A percentile compares a stretch with the other conserved stretches of the same genome.
Evolutionary conservation across 2,113 vertebrate genomes (phyloP).

Genomic region (Mesembrinibis cayennensis): DNA sequence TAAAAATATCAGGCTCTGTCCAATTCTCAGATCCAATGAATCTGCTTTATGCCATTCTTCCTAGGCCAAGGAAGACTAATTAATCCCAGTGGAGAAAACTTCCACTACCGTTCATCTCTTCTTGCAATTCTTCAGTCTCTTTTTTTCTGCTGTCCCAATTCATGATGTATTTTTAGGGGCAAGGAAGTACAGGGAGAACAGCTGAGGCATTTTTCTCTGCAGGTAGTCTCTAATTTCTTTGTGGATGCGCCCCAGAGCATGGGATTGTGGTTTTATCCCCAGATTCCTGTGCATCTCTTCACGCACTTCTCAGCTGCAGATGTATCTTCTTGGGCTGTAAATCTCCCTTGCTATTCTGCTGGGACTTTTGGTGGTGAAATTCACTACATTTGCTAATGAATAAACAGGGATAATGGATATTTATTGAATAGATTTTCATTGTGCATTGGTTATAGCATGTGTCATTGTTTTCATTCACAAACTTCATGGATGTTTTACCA

Average conservation of each 20-base stretch:
- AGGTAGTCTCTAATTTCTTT: slow-evolving; percentile 19
- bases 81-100: slow-evolving; percentile 40
- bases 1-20: background rate
- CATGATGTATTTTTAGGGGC: background rate
- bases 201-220: background rate
- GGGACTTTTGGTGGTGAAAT: background rate
- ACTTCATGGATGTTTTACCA: background rate
- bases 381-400: background rate
- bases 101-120: background rate
- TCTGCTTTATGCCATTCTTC: background rate
- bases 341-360: background rate
- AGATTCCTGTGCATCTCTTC: background rate
- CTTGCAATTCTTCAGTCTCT: background rate
- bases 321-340: background rate
- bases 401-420: background rate
- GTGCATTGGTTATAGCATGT: background rate
- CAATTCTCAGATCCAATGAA: slow-evolving; percentile 18
- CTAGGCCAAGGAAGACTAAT: slow-evolving; percentile 26
- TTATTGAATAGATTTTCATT: slow-evolving; percentile 11
- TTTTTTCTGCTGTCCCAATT: background rate
- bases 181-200: background rate
- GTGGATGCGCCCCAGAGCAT: background rate
- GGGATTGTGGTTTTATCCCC: slow-evolving; percentile 6
- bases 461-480: slow-evolving; percentile 10
- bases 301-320: background rate